Evolutionary conservation across 1,140 invertebrate species (phyloP), one percentile per base, ranked within the genome.

Genomic region (Apis cerana): DNA sequence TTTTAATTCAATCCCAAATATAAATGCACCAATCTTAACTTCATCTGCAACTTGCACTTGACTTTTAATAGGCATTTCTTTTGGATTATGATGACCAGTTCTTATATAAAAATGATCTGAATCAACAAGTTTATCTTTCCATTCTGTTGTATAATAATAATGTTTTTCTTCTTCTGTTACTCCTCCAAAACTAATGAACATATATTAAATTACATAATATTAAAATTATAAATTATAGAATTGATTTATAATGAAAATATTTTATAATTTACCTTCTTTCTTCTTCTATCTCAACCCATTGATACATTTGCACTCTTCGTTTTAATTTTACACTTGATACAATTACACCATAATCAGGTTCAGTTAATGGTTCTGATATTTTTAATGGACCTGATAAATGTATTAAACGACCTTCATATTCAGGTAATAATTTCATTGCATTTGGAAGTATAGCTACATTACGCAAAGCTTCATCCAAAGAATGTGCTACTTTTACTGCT

Each of bases 291-390:
- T 98, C 97, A 67, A 98, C 95, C 98, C 98, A 98, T 91, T 98
- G 98, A 91, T 97, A 98, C 97, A 98, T 98, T 92, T 98, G 97
- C 1, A 97, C 97, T 83, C 96, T 94, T 68, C 97, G 95, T 85
- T 96, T 96, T 43, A 97, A 91, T 88, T 97, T 97, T 0, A 97
- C 96, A 27, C 97, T 96, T 75, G 96, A 94, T 11, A 98, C 95
- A 88, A 97, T 96, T 64, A 98, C 96, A 74, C 97, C 96, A 91
- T 98, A 98, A 82, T 97, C 96, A 23, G 96, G 96, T 92, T 98
- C 97, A 13, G 96, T 96, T 79, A 98, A 94, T 3, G 97, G 97
- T 91, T 98, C 97, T n/a, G 96, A 95, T 68, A 98, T 95, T 33
- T 95, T 92, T 23, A 98, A 92, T 27, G 95, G 94, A 0, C 97